Base-by-base conservation (phyloP, 2,888 invertebrate species). In the Troides oblongomaculatus region DNA sequence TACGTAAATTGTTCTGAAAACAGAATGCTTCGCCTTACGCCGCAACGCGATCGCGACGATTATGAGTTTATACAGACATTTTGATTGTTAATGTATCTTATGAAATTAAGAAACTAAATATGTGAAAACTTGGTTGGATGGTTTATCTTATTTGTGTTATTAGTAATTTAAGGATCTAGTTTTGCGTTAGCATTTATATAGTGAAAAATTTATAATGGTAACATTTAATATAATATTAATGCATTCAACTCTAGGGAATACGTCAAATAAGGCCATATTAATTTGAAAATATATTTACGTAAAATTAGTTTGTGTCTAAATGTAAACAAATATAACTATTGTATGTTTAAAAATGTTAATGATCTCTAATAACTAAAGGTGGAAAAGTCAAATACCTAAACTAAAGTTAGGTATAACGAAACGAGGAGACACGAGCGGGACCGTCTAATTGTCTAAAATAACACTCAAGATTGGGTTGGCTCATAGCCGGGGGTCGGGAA, bases 391-490 rank as follows among this genome's bases (percentile, higher is more conserved):
- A 70, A 63, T 62, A 59, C 58, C 63, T 66, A 64, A 64, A 60
- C 57, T 64, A 64, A 66, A 67, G 66, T 64, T 69, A 72, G 69
- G 14, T 57, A 50, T 65, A 74, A 72, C 72, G 71, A 74, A 74
- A 68, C 72, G 64, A 71, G 69, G 70, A 72, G 69, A 73, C 71
- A 68, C 58, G 68, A 64, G 62, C 63, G 68, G 69, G 73, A 72
- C 72, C 68, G 66, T 77, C 74, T 86, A 85, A 87, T 84, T 87
- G 82, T 81, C 81, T 83, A 81, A 78, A 84, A 84, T 82, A 87
- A 85, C 83, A 85, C 77, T 75, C 76, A 77, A 83, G 82, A 81
- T 82, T 84, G 82, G 78, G 77, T 79, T 81, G 79, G 81, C 81
- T 86, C 83, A 81, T 83, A 80, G 82, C 84, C 80, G 72, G 75